Evolutionary conservation across 2,888 invertebrate species (phyloP), one percentile per base, ranked within the genome.

Genomic region (Watsonalla cultraria): DNA sequence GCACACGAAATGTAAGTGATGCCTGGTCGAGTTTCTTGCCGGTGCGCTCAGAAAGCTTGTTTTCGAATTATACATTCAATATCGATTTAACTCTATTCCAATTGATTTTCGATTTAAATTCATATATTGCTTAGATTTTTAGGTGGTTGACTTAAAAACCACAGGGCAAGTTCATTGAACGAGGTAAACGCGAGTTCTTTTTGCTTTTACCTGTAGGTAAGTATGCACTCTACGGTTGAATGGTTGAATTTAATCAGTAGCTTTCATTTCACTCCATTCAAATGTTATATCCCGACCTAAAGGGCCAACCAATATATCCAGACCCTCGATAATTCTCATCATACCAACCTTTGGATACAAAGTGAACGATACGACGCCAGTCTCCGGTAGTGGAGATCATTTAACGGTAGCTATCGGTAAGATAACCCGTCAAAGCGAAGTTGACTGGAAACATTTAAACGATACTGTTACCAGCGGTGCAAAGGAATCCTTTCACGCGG

Each of bases 341-440:
- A 62, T 66, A 60, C 65, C 57, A 58, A 64, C 61, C 61, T 62
- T 54, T 55, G 35, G 35, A 9, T 45, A 46, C 42, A 51, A 42
- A 33, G 13, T 15, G 13, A 48, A 35, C 8, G 39, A 24, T 47
- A 42, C 11, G 47, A 47, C 11, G 42, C 52, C 7, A 47, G 47
- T 35, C 14, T n/a, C 24, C 37, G 39, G 14, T 37, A 47, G 51
- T 54, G 56, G 60, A 72, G 78, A 75, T 83, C 84, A 77, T 73
- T 73, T 82, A 81, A 76, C 69, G 59, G 57, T 67, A 73, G 79
- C 70, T 79, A 79, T 70, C 66, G 66, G 77, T 68, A 69, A 82
- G 87, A 86, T 86, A 88, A 86, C 79, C 75, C 70, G 74, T 84
- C 84, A 82, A 86, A 83, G 82, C 79, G 76, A 67, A 75, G 72